Evolutionary conservation across 2,113 vertebrate genomes (phyloP).

Genomic region (Microcebus jonahi): DNA sequence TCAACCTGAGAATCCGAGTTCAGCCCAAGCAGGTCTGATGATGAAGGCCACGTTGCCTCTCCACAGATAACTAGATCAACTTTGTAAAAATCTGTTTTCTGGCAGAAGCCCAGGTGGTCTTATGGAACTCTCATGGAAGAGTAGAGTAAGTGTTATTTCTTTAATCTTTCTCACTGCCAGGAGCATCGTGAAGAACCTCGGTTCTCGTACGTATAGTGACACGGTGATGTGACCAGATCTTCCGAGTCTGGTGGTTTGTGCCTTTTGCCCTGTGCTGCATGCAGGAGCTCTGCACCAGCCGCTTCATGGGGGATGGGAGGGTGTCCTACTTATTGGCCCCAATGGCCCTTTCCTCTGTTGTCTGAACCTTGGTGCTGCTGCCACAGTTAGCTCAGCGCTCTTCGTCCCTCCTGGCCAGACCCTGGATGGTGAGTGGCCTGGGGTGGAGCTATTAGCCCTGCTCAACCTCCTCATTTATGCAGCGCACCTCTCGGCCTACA

Average conservation of each 20-base stretch:
- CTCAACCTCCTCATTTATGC: background rate
- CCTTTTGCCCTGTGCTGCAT: no score
- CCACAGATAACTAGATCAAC: rapidly evolving
- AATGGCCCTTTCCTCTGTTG: background rate
- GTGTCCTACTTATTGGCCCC: rapidly evolving
- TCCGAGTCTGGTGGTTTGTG: background rate
- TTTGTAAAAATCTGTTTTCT: background rate
- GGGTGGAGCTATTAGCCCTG: background rate
- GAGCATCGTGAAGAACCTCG: rapidly evolving
- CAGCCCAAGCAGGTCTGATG: background rate
- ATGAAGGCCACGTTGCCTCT: background rate
- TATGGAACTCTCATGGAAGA: background rate
- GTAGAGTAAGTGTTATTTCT: background rate
- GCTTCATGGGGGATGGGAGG: background rate
- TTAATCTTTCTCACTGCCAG: background rate
- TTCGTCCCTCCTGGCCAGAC: background rate
- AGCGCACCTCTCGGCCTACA: rapidly evolving
- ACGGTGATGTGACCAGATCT: background rate
- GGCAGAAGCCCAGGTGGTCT: background rate
- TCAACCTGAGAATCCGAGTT: background rate
- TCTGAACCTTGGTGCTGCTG: background rate
- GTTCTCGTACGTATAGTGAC: background rate
- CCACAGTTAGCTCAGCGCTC: no score
- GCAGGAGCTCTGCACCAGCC: background rate
- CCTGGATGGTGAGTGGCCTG: background rate